Percentiles rank a stretch among this genome's conserved stretches.
Conservation (phyloP, 2,797 vertebrate genomes). For the Rhadinocentrus ornatus region DNA sequence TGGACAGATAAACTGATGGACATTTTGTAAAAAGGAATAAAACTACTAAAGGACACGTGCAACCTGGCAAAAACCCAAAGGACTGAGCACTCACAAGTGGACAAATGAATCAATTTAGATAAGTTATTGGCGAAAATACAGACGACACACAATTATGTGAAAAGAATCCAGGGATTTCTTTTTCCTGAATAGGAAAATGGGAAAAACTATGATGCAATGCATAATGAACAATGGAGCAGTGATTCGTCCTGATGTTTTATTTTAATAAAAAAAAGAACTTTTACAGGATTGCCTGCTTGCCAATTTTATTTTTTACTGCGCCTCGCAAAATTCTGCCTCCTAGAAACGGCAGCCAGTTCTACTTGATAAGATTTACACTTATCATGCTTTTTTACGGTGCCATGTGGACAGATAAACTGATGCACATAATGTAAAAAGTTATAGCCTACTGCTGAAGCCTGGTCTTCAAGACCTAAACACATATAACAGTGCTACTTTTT, state of each 20-base stretch:
- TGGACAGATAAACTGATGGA: conserved; percentile 32
- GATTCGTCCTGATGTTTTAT: conserved; percentile 3
- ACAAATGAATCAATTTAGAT: conserved; percentile 40
- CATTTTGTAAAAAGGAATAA: too few relatives aligned
- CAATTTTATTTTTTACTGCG: conserved; percentile 27
- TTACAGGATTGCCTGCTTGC: conserved; percentile 21
- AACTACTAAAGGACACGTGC: conserved; percentile 23
- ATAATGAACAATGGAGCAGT: conserved; percentile 40
- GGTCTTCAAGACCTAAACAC: conserved; percentile 5
- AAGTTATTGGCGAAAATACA: conserved; percentile 43
- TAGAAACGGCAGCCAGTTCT: conserved; percentile 54
- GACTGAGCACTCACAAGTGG: conserved; percentile 23
- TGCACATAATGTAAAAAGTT: conserved; percentile 26
- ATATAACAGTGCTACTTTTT: conserved; percentile 32
- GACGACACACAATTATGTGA: conserved; percentile 29
- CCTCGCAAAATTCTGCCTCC: conserved; percentile 36
- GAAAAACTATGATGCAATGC: conserved; percentile 26
- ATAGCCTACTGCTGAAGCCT: conserved; percentile 13
- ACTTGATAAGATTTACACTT: conserved; percentile 53
- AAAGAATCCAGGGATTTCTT: conserved; percentile 29
- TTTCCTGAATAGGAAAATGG: conserved; percentile 39
- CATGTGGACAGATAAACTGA: conserved; percentile 32
- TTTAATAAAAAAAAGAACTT: conserved; percentile 23
- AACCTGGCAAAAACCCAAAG: conserved; percentile 36
- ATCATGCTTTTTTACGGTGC: conserved; percentile 21